Percentiles rank a stretch among this genome's conserved stretches.
Evolutionary conservation across 2,797 vertebrate genomes (phyloP).

Genomic region (Petrocephalus schoutedeni): DNA sequence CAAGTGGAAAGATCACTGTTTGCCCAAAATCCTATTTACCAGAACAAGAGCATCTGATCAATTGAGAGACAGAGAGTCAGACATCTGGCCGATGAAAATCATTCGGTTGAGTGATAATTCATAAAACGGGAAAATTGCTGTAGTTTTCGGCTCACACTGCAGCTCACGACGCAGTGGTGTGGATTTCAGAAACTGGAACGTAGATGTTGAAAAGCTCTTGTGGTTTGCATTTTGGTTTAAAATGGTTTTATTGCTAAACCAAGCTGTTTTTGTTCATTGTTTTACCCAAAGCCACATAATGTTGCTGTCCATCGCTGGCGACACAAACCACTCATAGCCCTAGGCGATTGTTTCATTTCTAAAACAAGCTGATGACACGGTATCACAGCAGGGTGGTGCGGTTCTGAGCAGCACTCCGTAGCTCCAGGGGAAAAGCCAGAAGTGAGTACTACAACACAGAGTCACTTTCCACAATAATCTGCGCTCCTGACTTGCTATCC

Average conservation of each 20-base stretch:
- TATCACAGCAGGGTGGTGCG: not conserved
- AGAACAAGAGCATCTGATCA: not conserved
- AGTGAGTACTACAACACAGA: not conserved
- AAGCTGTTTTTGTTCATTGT: slow-evolving; percentile 8
- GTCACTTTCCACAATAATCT: not conserved
- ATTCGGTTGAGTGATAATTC: not conserved
- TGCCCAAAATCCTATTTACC: not conserved
- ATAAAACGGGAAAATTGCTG: not conserved
- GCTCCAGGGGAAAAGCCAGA: not conserved
- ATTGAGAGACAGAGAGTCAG: not conserved
- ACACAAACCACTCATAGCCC: not conserved
- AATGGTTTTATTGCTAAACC: slow-evolving; percentile 12
- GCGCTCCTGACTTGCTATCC: not conserved
- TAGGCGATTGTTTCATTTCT: not conserved
- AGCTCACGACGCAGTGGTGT: not conserved
- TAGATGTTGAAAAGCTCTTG: not conserved
- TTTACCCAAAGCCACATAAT: not conserved
- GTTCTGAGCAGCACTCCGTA: not conserved
- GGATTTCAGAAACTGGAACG: not conserved
- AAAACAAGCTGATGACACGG: not conserved
- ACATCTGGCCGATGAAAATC: not conserved
- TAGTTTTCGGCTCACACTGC: not conserved
- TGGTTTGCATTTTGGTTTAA: slow-evolving; percentile 3
- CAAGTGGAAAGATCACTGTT: not conserved
- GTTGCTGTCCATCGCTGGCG: not conserved